phyloP scores from a whole-genome alignment of 2,113 vertebrate genomes.

The Daboia siamensis region DNA sequence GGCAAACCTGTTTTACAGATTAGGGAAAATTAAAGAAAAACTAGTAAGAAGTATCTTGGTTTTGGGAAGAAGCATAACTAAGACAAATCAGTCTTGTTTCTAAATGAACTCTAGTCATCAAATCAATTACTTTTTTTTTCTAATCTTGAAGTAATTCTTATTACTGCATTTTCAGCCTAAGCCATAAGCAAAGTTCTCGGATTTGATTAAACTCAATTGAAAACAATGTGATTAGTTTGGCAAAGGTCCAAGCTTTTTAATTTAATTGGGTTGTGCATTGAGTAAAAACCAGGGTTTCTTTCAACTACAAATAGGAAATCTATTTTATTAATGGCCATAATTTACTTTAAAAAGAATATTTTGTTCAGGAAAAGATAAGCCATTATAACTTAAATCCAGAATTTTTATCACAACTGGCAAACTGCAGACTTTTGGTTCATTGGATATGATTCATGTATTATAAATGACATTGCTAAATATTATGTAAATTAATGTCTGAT shows the following conservation, averaged over 20 bases:
- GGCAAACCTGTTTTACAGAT: not conserved
- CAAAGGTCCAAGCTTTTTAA: not conserved
- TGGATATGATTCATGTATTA: slow-evolving; percentile 48
- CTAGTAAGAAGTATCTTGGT: not conserved
- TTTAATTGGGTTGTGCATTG: not conserved
- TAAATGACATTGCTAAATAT: slow-evolving; percentile 35
- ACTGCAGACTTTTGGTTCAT: slow-evolving; percentile 35
- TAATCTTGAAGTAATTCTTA: slow-evolving; percentile 14
- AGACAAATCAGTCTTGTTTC: not conserved
- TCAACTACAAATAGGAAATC: slow-evolving; percentile 40
- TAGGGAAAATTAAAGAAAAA: not conserved
- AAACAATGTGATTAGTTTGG: not conserved
- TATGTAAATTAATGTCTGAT: slow-evolving; percentile 39
- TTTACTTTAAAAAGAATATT: slow-evolving; percentile 24
- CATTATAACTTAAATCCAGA: slow-evolving; percentile 21
- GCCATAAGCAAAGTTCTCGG: not conserved
- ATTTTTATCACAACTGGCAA: slow-evolving; percentile 38
- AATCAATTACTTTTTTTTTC: not conserved
- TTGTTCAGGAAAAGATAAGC: slow-evolving; percentile 37
- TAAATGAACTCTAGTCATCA: not conserved
- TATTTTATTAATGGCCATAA: slow-evolving; percentile 30
- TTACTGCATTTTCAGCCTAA: slow-evolving; percentile 22
- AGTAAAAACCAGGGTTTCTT: slow-evolving; percentile 3
- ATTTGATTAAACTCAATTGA: not conserved
- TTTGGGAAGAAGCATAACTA: not conserved